Conservation (phyloP, 1,140 invertebrate species). For the Agrypnia vestita region DNA sequence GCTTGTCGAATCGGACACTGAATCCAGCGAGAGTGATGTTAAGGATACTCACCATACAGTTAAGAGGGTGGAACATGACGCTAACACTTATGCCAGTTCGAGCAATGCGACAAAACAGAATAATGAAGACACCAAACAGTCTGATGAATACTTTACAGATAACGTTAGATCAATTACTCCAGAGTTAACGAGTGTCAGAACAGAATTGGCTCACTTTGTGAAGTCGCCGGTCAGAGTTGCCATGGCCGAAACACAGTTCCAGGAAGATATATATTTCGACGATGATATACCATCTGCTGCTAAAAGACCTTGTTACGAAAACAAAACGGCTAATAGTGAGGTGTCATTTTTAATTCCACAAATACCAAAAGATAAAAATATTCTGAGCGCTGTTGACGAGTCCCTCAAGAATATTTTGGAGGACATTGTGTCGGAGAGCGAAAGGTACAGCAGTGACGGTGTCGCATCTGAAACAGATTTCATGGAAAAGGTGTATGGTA, state of each 20-base stretch:
- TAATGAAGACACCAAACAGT: constrained; percentile 36
- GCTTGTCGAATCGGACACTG: background rate
- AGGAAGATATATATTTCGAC: constrained; percentile 55
- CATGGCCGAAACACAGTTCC: constrained; percentile 34
- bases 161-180: constrained; percentile 46
- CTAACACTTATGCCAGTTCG: constrained; percentile 39
- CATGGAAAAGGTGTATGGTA: constrained; percentile 17
- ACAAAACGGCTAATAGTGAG: background rate
- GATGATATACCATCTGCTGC: constrained; percentile 30
- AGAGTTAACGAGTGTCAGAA: constrained; percentile 34
- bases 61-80: background rate
- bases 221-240: constrained; percentile 30
- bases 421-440: constrained; percentile 58
- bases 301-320: background rate
- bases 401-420: constrained; percentile 44
- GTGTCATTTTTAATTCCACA: constrained; percentile 43
- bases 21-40: background rate
- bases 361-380: constrained; percentile 47
- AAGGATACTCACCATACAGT: background rate
- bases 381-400: background rate
- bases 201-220: constrained; percentile 29
- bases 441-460: constrained; percentile 55
- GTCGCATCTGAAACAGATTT: constrained; percentile 33
- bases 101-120: constrained; percentile 43
- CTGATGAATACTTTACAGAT: constrained; percentile 50